These are phyloP conservation scores for Anneissia japonica DNA, from an alignment of 35 echinoderm and acorn worm species.

Conservation along the genomic window DNA sequence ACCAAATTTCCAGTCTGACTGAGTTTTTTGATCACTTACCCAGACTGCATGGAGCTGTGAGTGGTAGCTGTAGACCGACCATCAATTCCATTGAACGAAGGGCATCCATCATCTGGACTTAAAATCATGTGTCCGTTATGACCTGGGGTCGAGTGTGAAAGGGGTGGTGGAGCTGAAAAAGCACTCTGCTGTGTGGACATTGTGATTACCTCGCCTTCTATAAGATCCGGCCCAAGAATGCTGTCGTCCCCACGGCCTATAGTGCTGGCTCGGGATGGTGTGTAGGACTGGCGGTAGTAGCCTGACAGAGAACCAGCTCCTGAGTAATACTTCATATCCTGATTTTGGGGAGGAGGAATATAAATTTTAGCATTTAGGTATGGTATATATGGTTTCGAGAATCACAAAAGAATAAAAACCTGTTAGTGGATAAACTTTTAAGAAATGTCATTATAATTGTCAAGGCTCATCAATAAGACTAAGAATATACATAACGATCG, in stretches of 20 bases:
- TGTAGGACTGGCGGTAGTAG: constrained; percentile 67
- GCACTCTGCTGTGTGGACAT: constrained; percentile 24
- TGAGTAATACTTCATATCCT: constrained; percentile 91
- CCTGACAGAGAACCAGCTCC: constrained; percentile 82
- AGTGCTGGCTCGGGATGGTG: constrained; percentile 80
- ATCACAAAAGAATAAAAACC: too few relatives aligned
- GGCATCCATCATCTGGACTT: neutral
- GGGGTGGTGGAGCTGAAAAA: constrained; percentile 55
- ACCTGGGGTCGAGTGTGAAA: constrained; percentile 47
- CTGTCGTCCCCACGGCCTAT: constrained; percentile 37
- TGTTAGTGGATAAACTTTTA: too few relatives aligned
- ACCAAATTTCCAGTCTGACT: too few relatives aligned
- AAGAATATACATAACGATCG: too few relatives aligned
- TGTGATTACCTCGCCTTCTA: constrained; percentile 60
- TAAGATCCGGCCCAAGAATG: constrained; percentile 20
- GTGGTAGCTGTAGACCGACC: neutral
- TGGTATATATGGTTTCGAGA: too few relatives aligned
- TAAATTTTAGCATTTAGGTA: too few relatives aligned
- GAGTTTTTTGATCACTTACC: neutral
- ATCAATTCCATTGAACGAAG: neutral
- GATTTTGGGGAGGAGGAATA: neutral
- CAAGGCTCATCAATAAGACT: too few relatives aligned
- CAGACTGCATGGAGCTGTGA: neutral
- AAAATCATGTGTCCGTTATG: neutral
- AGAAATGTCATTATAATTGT: too few relatives aligned